Percentiles rank a stretch among this genome's conserved stretches.
phyloP scores from a whole-genome alignment of 2,888 invertebrate genomes.

The Pristionchus mayeri region DNA sequence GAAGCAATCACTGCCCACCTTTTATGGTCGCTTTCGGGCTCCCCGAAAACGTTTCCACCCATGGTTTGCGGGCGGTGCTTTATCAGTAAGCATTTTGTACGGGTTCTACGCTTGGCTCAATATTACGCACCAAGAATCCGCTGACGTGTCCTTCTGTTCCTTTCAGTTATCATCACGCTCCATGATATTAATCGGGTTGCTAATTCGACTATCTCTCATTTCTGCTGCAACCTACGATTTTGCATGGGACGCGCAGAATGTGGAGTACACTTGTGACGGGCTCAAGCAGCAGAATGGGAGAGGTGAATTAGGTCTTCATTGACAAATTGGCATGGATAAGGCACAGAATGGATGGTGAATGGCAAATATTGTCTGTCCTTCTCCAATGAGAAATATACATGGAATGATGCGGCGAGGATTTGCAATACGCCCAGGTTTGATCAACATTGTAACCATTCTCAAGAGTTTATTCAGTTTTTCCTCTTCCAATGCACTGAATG shows the following conservation, averaged over 20 bases:
- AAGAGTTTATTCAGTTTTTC: background rate
- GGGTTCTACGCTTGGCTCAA: too few relatives aligned
- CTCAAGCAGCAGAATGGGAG: background rate
- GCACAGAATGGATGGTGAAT: background rate
- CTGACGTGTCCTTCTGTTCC: too few relatives aligned
- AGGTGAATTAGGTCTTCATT: too few relatives aligned
- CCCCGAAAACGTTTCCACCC: too few relatives aligned
- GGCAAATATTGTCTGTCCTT: constrained; percentile 14
- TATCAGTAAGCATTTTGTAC: too few relatives aligned
- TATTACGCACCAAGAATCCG: too few relatives aligned
- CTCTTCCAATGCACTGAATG: background rate
- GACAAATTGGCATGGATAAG: background rate
- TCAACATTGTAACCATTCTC: background rate
- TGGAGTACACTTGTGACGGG: constrained; percentile 19
- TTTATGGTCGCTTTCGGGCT: too few relatives aligned
- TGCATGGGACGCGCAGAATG: background rate
- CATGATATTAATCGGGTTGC: too few relatives aligned
- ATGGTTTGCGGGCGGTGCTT: too few relatives aligned
- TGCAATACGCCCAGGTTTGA: constrained; percentile 21
- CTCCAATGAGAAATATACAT: background rate
- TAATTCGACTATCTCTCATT: constrained; percentile 4
- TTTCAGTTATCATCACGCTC: too few relatives aligned
- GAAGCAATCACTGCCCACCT: too few relatives aligned
- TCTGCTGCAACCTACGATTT: constrained; percentile 1
- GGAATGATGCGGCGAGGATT: background rate